A percentile compares a stretch with the other conserved stretches of the same genome.
phyloP scores from a whole-genome alignment of 2,888 invertebrate species.

The Operophtera brumata region DNA sequence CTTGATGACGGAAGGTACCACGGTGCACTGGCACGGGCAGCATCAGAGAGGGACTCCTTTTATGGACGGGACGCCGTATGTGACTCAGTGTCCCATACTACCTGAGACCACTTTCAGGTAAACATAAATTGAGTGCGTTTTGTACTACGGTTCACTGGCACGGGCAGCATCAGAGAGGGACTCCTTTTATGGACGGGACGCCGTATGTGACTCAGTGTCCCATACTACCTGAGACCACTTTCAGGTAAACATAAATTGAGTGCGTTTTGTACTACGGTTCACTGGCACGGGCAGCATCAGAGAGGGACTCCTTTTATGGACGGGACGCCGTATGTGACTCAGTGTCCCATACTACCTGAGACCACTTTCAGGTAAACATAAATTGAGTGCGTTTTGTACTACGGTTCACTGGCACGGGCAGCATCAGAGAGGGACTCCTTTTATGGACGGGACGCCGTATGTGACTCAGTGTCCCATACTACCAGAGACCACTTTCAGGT shows the following conservation, averaged over 20 bases:
- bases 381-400: constrained; percentile 78
- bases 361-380: constrained; percentile 79
- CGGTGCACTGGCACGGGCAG: constrained; percentile 96
- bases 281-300: constrained; percentile 96
- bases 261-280: constrained; percentile 92
- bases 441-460: constrained; percentile 94
- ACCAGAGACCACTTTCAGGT: constrained; percentile 85
- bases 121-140: neutral
- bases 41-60: constrained; percentile 89
- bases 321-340: constrained; percentile 91
- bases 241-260: constrained; percentile 54
- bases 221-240: constrained; percentile 86
- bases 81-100: constrained; percentile 91
- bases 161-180: constrained; percentile 88
- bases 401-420: constrained; percentile 96
- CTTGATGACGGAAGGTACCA: constrained; percentile 89
- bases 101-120: constrained; percentile 85
- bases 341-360: constrained; percentile 90
- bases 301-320: constrained; percentile 91
- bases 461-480: constrained; percentile 92
- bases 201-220: constrained; percentile 93
- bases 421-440: constrained; percentile 88
- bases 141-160: constrained; percentile 96
- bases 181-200: constrained; percentile 94
- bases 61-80: constrained; percentile 93